These are phyloP conservation scores for Porites lobata DNA, from an alignment of 92 coral and sea anemone species.

Conservation along the genomic window DNA sequence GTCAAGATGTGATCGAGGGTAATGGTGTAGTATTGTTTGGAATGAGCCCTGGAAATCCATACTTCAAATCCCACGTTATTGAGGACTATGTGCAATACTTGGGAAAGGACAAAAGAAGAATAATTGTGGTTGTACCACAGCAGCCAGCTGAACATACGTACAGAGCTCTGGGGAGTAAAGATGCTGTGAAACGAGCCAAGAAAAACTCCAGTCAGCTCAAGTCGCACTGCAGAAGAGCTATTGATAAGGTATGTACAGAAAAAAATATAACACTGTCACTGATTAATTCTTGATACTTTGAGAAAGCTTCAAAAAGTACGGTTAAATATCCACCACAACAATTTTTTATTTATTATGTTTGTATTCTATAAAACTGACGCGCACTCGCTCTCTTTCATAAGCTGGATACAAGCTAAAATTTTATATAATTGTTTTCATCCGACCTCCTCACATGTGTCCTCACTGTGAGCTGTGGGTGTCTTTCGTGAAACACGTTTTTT, in stretches of 20 bases:
- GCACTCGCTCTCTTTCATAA: too few relatives aligned
- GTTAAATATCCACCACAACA: too few relatives aligned
- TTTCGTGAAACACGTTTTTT: too few relatives aligned
- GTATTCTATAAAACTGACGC: too few relatives aligned
- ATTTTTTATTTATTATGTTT: too few relatives aligned
- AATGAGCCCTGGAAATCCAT: slow-evolving; percentile 87
- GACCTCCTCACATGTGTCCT: too few relatives aligned
- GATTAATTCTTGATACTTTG: too few relatives aligned
- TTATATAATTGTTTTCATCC: too few relatives aligned
- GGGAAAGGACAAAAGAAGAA: slow-evolving; percentile 60
- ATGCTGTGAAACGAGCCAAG: slow-evolving; percentile 79
- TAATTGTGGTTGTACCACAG: slow-evolving; percentile 75
- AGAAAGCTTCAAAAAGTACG: too few relatives aligned
- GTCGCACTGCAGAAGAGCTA: slow-evolving; percentile 74
- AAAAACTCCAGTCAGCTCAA: slow-evolving; percentile 65
- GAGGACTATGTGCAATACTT: slow-evolving; percentile 73
- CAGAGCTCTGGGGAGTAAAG: slow-evolving; percentile 79
- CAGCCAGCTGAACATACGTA: slow-evolving; percentile 88
- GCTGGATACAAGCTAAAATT: too few relatives aligned
- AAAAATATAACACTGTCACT: background rate
- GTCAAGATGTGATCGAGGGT: slow-evolving; percentile 58
- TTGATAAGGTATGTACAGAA: slow-evolving; percentile 62
- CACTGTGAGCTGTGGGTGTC: too few relatives aligned
- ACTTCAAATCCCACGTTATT: slow-evolving; percentile 71
- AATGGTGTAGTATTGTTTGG: slow-evolving; percentile 80